phyloP scores from a whole-genome alignment of 1,140 invertebrate species.

The Drosophila pandora region DNA sequence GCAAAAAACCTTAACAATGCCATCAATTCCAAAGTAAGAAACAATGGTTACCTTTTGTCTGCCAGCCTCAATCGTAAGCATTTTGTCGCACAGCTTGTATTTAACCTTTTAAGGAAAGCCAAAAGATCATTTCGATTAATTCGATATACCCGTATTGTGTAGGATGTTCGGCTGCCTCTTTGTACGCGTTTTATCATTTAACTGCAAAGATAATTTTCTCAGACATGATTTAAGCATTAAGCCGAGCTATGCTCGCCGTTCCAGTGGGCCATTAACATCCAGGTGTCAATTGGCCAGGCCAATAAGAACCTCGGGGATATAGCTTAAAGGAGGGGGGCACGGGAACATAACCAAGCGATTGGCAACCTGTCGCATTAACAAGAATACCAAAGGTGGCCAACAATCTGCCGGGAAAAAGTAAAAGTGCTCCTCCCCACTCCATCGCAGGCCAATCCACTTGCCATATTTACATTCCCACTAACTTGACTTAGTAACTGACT shows the following conservation, averaged over 20 bases:
- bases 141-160: constrained; percentile 8
- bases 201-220: constrained; percentile 43
- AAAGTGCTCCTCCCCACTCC: constrained; percentile 55
- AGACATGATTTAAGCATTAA: constrained; percentile 66
- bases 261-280: constrained; percentile 59
- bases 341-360: constrained; percentile 29
- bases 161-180: constrained; percentile 5
- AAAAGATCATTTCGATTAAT: constrained; percentile 13
- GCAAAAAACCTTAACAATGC: background rate
- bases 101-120: constrained; percentile 47
- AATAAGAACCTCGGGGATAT: constrained; percentile 21
- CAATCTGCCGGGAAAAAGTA: constrained; percentile 58
- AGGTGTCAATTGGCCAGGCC: constrained; percentile 73
- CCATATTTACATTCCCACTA: constrained; percentile 72
- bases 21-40: background rate
- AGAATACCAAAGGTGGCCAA: constrained; percentile 61
- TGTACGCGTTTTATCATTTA: constrained; percentile 41
- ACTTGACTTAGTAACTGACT: constrained; percentile 77
- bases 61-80: constrained; percentile 5
- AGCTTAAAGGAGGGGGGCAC: background rate
- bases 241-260: constrained; percentile 24
- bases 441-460: constrained; percentile 37
- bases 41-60: constrained; percentile 1
- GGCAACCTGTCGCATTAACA: constrained; percentile 74
- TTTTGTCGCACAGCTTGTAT: constrained; percentile 51